Conservation (phyloP, 2,113 vertebrate species). For the Gambusia affinis region DNA sequence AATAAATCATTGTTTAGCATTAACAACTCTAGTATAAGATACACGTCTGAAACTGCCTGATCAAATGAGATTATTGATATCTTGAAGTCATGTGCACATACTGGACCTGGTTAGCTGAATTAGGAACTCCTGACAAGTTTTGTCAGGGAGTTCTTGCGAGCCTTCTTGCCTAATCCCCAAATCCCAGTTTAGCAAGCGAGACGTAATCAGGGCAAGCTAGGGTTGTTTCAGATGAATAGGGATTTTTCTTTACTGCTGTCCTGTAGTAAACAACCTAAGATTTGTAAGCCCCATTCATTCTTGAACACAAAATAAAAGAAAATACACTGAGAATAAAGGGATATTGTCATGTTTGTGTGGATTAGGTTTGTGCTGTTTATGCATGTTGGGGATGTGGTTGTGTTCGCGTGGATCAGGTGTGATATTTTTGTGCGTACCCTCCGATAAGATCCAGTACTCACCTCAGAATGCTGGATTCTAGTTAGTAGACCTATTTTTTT, state of each 20-base stretch:
- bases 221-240: constrained; percentile 17
- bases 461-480: too few relatives aligned
- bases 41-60: constrained; percentile 44
- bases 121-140: constrained; percentile 11
- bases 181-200: constrained; percentile 8
- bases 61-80: constrained; percentile 56
- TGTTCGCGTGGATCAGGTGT: too few relatives aligned
- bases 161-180: constrained; percentile 9
- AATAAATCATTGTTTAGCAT: constrained; percentile 70
- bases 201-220: constrained; percentile 12
- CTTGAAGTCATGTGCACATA: constrained; percentile 33
- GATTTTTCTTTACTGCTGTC: not conserved
- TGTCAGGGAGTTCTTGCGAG: constrained; percentile 3
- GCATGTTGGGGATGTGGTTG: too few relatives aligned
- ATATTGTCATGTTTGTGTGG: too few relatives aligned
- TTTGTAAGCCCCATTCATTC: too few relatives aligned
- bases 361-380: too few relatives aligned
- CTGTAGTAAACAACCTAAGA: not conserved
- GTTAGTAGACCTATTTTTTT: too few relatives aligned
- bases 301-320: not conserved
- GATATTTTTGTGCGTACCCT: too few relatives aligned
- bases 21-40: constrained; percentile 47
- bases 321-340: too few relatives aligned
- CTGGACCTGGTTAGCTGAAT: constrained; percentile 23
- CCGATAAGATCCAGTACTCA: not conserved